A percentile compares a stretch with the other conserved stretches of the same genome.
These are phyloP conservation scores for Malachius bipustulatus DNA, from an alignment of 2,888 invertebrate genomes.

Conservation along the genomic window DNA sequence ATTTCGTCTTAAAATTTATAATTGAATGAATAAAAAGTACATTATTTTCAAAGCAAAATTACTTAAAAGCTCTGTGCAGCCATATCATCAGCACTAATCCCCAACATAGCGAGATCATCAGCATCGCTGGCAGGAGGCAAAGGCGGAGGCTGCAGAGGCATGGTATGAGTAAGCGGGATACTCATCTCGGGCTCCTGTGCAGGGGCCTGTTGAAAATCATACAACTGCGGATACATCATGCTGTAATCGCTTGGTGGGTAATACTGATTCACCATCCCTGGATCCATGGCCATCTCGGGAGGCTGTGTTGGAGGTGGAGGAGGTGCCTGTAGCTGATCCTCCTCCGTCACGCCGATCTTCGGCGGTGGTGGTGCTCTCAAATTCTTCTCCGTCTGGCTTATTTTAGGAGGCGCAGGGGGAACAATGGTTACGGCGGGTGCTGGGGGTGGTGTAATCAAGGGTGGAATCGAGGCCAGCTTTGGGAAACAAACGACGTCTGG, in stretches of 20 bases:
- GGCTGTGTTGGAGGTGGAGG: background rate
- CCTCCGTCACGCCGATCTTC: slow-evolving; percentile 23
- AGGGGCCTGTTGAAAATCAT: slow-evolving; percentile 27
- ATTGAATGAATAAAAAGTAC: no score
- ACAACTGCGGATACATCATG: slow-evolving; percentile 28
- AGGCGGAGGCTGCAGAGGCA: slow-evolving; percentile 35
- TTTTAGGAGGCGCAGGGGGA: slow-evolving; percentile 27
- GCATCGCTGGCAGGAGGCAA: slow-evolving; percentile 40
- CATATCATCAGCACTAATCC: slow-evolving; percentile 72
- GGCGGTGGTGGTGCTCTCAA: slow-evolving; percentile 29
- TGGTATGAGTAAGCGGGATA: slow-evolving; percentile 28
- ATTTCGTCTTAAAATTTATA: no score
- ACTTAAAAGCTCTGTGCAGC: slow-evolving; percentile 42
- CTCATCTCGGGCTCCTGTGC: slow-evolving; percentile 11
- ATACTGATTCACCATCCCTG: slow-evolving; percentile 21
- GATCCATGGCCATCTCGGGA: slow-evolving; percentile 35
- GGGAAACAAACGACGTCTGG: slow-evolving; percentile 37
- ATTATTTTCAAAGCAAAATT: no score
- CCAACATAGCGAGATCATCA: slow-evolving; percentile 73
- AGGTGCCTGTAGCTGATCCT: slow-evolving; percentile 11
- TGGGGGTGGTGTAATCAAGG: slow-evolving; percentile 28
- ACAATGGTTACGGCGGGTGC: slow-evolving; percentile 19
- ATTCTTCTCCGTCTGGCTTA: slow-evolving; percentile 16
- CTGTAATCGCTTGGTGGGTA: slow-evolving; percentile 27
- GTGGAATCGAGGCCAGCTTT: slow-evolving; percentile 32